Evolutionary conservation across 2,113 vertebrate genomes (phyloP).

Genomic region (Pseudonaja textilis): DNA sequence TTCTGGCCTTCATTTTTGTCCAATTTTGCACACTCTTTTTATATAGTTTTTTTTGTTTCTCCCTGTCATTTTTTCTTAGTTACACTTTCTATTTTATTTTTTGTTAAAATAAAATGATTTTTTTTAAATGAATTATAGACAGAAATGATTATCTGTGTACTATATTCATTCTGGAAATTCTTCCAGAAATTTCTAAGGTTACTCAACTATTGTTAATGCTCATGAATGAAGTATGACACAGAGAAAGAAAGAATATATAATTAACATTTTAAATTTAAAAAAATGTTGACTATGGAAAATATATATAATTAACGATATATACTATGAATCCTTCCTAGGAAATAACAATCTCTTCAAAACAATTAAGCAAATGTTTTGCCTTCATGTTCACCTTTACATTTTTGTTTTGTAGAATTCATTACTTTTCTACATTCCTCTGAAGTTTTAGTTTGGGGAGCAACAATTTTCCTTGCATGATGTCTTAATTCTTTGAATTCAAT

Average conservation of each 20-base stretch:
- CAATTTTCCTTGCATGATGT: conserved; percentile 36
- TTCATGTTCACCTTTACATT: neutral
- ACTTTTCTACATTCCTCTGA: conserved; percentile 6
- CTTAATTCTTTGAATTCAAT: conserved; percentile 30
- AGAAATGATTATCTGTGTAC: conserved; percentile 33
- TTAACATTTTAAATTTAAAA: conserved; percentile 33
- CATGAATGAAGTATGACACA: conserved; percentile 33
- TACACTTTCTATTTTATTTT: neutral
- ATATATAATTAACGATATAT: neutral
- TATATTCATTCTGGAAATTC: conserved; percentile 2
- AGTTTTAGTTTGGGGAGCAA: conserved; percentile 2
- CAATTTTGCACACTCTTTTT: neutral
- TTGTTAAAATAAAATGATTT: neutral
- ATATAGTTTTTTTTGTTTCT: neutral
- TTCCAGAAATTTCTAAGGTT: neutral
- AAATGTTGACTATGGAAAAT: conserved; percentile 11
- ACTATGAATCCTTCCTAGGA: neutral
- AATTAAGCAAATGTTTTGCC: neutral
- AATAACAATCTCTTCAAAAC: neutral
- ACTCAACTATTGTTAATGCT: conserved; percentile 43
- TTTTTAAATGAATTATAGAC: conserved; percentile 28
- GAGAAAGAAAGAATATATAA: neutral
- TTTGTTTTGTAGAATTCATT: conserved; percentile 8
- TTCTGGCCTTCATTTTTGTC: neutral
- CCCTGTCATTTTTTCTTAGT: neutral